Conservation (phyloP, 2,888 invertebrate species). For the Lasioglossum oenotherae region DNA sequence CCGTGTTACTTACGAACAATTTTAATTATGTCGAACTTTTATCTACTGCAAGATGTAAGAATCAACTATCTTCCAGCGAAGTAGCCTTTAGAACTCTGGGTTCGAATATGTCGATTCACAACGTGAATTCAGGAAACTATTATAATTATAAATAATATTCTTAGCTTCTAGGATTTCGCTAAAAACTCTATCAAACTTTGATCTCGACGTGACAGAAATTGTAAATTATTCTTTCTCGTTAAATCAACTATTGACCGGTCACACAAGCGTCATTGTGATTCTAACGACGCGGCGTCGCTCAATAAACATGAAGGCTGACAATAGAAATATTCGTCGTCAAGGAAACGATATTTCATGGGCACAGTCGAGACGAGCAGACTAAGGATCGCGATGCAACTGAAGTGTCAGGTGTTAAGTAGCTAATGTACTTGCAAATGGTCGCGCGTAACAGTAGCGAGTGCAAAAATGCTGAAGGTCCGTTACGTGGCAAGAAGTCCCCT, state of each 20-base stretch:
- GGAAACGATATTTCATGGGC: background rate
- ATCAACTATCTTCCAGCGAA: background rate
- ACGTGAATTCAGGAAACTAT: no score
- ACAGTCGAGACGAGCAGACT: background rate
- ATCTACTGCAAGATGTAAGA: background rate
- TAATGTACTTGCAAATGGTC: constrained; percentile 56
- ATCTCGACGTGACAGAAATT: no score
- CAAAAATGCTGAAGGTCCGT: constrained; percentile 36
- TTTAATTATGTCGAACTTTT: no score
- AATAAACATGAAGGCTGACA: background rate
- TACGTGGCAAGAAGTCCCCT: constrained; percentile 1
- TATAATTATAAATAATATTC: no score
- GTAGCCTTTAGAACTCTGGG: background rate
- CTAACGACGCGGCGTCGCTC: background rate
- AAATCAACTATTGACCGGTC: background rate
- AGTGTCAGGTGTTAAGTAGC: constrained; percentile 47
- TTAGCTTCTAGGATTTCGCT: no score
- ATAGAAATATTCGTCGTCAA: no score
- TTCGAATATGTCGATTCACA: background rate
- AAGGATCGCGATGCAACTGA: background rate
- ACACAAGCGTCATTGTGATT: background rate
- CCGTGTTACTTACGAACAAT: background rate
- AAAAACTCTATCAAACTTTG: no score
- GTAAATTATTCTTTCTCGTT: background rate
- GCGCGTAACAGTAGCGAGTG: constrained; percentile 20